Conservation (phyloP, 2,113 vertebrate species). For the Microtus richardsoni region DNA sequence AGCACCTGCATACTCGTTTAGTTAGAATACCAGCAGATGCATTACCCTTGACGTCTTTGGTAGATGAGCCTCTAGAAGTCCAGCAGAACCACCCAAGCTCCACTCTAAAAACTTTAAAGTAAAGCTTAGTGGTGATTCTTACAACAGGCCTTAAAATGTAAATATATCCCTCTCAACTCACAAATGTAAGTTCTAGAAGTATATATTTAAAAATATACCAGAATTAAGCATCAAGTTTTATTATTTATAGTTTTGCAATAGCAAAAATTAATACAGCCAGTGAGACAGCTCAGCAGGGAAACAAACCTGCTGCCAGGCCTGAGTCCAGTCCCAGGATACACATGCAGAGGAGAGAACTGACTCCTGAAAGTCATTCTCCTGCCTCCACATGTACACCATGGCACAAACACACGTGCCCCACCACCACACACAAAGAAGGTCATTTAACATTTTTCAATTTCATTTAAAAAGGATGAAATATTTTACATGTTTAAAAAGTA, state of each 20-base stretch:
- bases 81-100: slow-evolving; percentile 28
- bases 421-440: neutral
- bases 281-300: neutral
- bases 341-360: neutral
- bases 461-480: neutral
- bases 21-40: slow-evolving; percentile 23
- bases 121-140: slow-evolving; percentile 35
- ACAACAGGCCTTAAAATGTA: slow-evolving; percentile 25
- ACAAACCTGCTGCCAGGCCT: neutral
- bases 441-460: neutral
- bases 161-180: slow-evolving; percentile 19
- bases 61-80: neutral
- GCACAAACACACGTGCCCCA: too few species aligned
- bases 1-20: slow-evolving; percentile 1
- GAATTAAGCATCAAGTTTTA: slow-evolving; percentile 34
- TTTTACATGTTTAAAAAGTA: neutral
- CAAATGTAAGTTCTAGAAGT: slow-evolving; percentile 39
- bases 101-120: slow-evolving; percentile 10
- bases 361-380: neutral
- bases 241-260: slow-evolving; percentile 28
- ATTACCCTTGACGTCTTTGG: slow-evolving; percentile 12
- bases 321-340: neutral
- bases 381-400: neutral
- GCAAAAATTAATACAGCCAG: neutral
- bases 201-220: slow-evolving; percentile 23